phyloP scores from a whole-genome alignment of 2,888 invertebrate species.

The Meiosimyza platycephala region DNA sequence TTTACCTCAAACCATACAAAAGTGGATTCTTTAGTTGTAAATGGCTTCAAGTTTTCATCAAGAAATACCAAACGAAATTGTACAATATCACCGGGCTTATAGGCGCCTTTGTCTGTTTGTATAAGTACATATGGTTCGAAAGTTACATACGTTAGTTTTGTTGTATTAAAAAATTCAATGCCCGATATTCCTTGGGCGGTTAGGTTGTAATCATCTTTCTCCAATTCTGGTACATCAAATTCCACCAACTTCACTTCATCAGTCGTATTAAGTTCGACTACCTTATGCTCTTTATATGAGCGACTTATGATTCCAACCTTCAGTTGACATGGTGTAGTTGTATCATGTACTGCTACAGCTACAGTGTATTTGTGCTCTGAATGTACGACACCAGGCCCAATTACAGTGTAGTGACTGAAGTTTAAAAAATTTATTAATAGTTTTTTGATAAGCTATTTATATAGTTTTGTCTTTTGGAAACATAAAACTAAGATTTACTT shows the following conservation, averaged over 20 bases:
- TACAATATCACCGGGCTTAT: conserved; percentile 88
- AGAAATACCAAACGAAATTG: conserved; percentile 73
- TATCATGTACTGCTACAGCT: conserved; percentile 73
- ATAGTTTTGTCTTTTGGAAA: too few relatives aligned
- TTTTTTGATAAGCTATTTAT: too few relatives aligned
- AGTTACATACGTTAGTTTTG: conserved; percentile 74
- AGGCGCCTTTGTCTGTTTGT: conserved; percentile 92
- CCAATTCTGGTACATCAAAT: conserved; percentile 53
- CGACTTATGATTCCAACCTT: conserved; percentile 59
- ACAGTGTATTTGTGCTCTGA: conserved; percentile 87
- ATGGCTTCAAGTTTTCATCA: conserved; percentile 78
- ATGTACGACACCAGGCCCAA: conserved; percentile 82
- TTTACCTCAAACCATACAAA: conserved; percentile 75
- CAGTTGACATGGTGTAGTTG: conserved; percentile 51
- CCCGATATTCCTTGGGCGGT: conserved; percentile 80
- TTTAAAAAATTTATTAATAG: too few relatives aligned
- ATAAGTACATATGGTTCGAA: conserved; percentile 73
- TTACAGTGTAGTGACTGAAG: conserved; percentile 74
- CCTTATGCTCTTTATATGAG: conserved; percentile 54
- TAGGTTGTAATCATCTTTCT: conserved; percentile 77
- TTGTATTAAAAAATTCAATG: conserved; percentile 78
- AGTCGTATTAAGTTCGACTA: conserved; percentile 48
- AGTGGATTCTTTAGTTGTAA: conserved; percentile 71
- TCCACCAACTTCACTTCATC: conserved; percentile 53
- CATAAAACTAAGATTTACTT: too few relatives aligned